phyloP scores from a whole-genome alignment of 1,140 invertebrate genomes.

The Drosophila navojoa region DNA sequence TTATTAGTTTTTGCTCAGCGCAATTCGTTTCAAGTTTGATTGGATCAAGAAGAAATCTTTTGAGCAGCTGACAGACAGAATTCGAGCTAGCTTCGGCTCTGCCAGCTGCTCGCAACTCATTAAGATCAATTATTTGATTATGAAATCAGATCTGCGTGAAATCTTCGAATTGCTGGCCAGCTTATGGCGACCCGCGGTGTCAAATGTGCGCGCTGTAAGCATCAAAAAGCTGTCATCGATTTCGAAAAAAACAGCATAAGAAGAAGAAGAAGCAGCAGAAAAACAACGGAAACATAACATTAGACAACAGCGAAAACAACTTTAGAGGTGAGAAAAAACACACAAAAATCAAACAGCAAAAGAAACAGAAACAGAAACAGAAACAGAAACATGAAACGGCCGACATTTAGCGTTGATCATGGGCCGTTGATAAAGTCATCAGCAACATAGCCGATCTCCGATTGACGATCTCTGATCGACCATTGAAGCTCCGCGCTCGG shows the following conservation, averaged over 20 bases:
- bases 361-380: neutral
- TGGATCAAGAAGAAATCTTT: constrained; percentile 56
- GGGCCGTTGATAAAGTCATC: constrained; percentile 63
- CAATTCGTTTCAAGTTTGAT: constrained; percentile 78
- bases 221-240: constrained; percentile 27
- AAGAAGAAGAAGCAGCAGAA: neutral
- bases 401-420: constrained; percentile 51
- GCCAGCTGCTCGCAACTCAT: constrained; percentile 43
- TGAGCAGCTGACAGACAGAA: constrained; percentile 63
- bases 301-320: constrained; percentile 35
- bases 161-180: constrained; percentile 73
- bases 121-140: constrained; percentile 84
- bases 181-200: constrained; percentile 54
- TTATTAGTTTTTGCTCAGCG: constrained; percentile 60
- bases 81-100: constrained; percentile 10
- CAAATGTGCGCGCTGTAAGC: constrained; percentile 60
- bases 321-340: constrained; percentile 39
- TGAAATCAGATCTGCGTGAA: constrained; percentile 81
- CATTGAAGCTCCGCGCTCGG: neutral
- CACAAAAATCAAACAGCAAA: no score
- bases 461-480: no score
- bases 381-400: constrained; percentile 23
- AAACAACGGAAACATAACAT: constrained; percentile 1
- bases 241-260: constrained; percentile 8
- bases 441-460: constrained; percentile 8